Percentiles rank a stretch among this genome's conserved stretches.
phyloP scores from a whole-genome alignment of 2,888 invertebrate species.

The Vandiemenella viatica region DNA sequence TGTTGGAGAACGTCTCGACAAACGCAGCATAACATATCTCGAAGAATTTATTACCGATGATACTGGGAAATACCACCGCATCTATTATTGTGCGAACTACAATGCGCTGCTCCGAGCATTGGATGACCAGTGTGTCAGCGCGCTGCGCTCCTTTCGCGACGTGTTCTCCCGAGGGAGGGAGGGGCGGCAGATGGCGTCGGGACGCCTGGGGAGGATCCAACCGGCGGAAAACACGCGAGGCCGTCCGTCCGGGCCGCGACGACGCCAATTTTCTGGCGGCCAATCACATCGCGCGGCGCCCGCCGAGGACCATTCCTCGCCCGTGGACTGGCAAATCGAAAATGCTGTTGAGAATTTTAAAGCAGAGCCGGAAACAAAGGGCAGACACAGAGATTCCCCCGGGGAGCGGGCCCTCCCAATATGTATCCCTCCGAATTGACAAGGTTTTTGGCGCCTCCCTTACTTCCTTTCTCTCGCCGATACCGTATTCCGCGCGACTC shows the following conservation, averaged over 20 bases:
- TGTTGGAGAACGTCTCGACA: no score
- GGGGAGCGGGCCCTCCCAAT: conserved; percentile 1
- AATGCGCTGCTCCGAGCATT: no score
- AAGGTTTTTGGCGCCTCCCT: not conserved
- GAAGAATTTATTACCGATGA: no score
- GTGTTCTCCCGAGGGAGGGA: no score
- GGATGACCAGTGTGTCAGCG: no score
- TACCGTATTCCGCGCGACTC: no score
- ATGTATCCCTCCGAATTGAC: not conserved
- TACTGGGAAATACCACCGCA: no score
- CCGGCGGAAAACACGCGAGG: conserved; percentile 1
- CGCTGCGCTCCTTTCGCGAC: no score
- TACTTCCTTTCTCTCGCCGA: no score
- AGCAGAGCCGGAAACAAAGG: conserved; percentile 10
- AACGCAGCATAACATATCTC: no score
- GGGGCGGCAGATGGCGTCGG: no score
- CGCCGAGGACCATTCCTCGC: not conserved
- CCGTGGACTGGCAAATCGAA: conserved; percentile 10
- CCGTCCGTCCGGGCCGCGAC: not conserved
- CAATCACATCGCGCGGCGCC: not conserved
- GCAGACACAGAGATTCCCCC: conserved; percentile 7
- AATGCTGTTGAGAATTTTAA: conserved; percentile 14
- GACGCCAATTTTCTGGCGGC: not conserved
- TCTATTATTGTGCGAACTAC: no score
- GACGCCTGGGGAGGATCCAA: not conserved